Evolutionary conservation across 1,140 invertebrate species (phyloP).

Genomic region (Scylla paramamosain): DNA sequence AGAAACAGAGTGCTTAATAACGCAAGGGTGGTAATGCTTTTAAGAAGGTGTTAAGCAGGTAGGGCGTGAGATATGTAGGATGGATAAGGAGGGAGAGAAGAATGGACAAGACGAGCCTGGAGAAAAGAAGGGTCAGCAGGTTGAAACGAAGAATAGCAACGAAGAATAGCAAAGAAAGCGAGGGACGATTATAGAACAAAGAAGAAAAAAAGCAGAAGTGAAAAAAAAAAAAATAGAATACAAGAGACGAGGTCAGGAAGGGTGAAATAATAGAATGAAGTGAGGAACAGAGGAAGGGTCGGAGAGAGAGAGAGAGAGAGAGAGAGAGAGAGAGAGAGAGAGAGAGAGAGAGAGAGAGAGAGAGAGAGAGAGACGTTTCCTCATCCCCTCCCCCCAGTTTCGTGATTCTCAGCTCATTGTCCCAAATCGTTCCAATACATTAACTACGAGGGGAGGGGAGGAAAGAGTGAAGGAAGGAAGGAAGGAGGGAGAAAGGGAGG

Average conservation of each 20-base stretch:
- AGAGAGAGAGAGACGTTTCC: background rate
- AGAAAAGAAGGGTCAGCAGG: background rate
- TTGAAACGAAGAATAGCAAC: background rate
- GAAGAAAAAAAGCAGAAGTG: too few species aligned
- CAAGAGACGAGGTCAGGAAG: background rate
- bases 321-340: background rate
- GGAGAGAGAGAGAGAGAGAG: background rate
- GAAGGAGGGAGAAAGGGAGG: background rate
- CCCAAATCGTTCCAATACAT: conserved; percentile 10
- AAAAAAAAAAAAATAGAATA: too few species aligned
- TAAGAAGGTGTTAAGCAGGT: too few species aligned
- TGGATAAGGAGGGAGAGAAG: background rate
- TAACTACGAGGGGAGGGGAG: conserved; percentile 8
- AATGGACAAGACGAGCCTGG: background rate
- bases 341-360: conserved; percentile 8
- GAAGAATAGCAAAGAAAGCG: background rate
- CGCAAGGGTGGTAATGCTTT: too few species aligned
- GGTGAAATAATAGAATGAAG: background rate
- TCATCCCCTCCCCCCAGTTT: background rate
- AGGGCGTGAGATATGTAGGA: background rate
- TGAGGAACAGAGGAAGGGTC: background rate
- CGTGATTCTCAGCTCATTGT: conserved; percentile 21
- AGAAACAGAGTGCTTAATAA: background rate
- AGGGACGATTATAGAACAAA: background rate
- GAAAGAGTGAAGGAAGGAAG: conserved; percentile 16